phyloP scores from a whole-genome alignment of 2,888 invertebrate species.

The Tiliacea aurago region DNA sequence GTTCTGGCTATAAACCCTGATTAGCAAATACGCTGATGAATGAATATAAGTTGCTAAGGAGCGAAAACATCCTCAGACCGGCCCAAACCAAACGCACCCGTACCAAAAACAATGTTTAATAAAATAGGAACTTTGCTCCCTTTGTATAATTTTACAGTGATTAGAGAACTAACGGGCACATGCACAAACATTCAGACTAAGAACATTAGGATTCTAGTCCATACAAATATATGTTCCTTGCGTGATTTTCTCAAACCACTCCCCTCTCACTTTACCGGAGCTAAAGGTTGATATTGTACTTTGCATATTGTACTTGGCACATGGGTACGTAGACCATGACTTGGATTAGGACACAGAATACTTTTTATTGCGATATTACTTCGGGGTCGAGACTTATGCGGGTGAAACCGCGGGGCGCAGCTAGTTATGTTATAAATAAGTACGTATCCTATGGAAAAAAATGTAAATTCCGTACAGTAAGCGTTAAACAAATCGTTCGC shows the following conservation, averaged over 20 bases:
- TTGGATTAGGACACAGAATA: no score
- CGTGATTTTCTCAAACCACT: background rate
- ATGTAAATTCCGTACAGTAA: background rate
- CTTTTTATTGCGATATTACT: no score
- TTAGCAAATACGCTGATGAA: conserved; percentile 3
- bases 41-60: no score
- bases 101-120: background rate
- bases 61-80: background rate
- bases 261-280: no score
- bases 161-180: background rate
- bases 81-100: no score
- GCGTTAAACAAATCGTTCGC: background rate
- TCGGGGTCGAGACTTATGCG: no score
- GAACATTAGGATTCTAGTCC: background rate
- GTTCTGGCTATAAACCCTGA: background rate
- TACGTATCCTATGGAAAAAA: background rate
- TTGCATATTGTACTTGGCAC: background rate
- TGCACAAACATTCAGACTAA: background rate
- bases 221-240: background rate
- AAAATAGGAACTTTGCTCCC: background rate
- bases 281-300: background rate
- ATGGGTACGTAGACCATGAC: no score
- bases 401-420: no score
- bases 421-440: background rate
- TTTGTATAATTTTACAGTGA: no score